These are phyloP conservation scores for Tachina lurida DNA, from an alignment of 2,888 invertebrate genomes.

Conservation along the genomic window DNA sequence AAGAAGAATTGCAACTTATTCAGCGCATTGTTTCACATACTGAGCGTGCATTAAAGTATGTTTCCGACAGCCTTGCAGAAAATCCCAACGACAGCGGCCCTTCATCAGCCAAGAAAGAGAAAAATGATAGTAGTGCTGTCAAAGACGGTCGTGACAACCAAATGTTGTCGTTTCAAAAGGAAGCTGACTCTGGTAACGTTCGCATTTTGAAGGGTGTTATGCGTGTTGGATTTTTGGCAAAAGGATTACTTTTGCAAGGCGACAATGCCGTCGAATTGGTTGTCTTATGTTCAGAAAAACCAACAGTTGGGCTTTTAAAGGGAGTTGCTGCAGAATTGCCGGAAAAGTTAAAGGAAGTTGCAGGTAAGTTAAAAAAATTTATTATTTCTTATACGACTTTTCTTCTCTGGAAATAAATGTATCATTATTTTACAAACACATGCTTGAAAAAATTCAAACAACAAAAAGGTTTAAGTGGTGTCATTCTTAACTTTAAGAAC, in stretches of 20 bases:
- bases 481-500: conserved; percentile 61
- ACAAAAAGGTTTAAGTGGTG: conserved; percentile 47
- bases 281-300: conserved; percentile 96
- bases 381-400: conserved; percentile 1
- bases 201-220: conserved; percentile 97
- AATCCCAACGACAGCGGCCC: conserved; percentile 77
- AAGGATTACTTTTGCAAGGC: conserved; percentile 93
- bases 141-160: conserved; percentile 91
- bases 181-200: conserved; percentile 85
- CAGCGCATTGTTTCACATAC: conserved; percentile 96
- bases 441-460: conserved; percentile 43
- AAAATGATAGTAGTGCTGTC: conserved; percentile 83
- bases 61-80: conserved; percentile 94
- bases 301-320: conserved; percentile 93
- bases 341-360: conserved; percentile 88
- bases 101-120: conserved; percentile 79
- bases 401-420: conserved; percentile 7
- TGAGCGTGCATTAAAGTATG: conserved; percentile 96
- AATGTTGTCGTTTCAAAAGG: conserved; percentile 89
- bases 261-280: conserved; percentile 96
- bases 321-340: conserved; percentile 94
- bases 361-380: conserved; percentile 84
- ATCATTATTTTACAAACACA: conserved; percentile 35
- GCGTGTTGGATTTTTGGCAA: conserved; percentile 96
- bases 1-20: conserved; percentile 93